Conservation (phyloP, 2,113 vertebrate species). For the Lepisosteus oculatus region DNA sequence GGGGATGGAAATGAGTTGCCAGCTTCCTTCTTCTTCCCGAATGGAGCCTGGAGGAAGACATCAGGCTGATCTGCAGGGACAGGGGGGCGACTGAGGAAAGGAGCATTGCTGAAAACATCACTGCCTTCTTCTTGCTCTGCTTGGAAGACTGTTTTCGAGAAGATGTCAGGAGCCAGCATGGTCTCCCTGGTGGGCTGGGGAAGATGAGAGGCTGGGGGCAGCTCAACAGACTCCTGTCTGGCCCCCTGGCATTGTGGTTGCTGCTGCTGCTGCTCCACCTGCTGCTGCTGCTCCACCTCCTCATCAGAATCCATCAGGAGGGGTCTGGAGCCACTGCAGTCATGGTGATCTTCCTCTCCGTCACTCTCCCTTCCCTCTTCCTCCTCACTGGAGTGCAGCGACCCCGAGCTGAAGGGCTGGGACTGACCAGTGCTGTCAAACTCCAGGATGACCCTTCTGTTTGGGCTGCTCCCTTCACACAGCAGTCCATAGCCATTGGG, state of each 20-base stretch:
- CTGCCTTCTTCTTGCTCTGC: slow-evolving; percentile 54
- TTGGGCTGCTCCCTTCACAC: slow-evolving; percentile 36
- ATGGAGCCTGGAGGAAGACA: slow-evolving; percentile 89
- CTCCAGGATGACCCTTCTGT: slow-evolving; percentile 9
- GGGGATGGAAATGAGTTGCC: slow-evolving; percentile 28
- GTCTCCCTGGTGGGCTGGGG: slow-evolving; percentile 45
- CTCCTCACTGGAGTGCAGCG: slow-evolving; percentile 90
- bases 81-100: slow-evolving; percentile 63
- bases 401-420: slow-evolving; percentile 70
- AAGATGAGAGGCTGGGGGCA: slow-evolving; percentile 32
- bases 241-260: not conserved
- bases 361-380: slow-evolving; percentile 60
- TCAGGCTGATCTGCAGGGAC: slow-evolving; percentile 65
- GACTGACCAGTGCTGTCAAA: slow-evolving; percentile 22
- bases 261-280: slow-evolving; percentile 33
- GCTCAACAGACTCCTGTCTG: not conserved
- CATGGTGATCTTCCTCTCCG: slow-evolving; percentile 66
- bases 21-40: slow-evolving; percentile 79
- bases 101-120: slow-evolving; percentile 89
- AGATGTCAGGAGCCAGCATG: slow-evolving; percentile 66
- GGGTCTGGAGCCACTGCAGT: slow-evolving; percentile 87
- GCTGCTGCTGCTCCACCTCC: slow-evolving; percentile 66
- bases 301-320: slow-evolving; percentile 90
- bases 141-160: slow-evolving; percentile 82
- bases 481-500: slow-evolving; percentile 54